Evolutionary conservation across 2,797 vertebrate species (phyloP), one percentile per base, ranked within the genome.

Genomic region (Leptodactylus fallax): DNA sequence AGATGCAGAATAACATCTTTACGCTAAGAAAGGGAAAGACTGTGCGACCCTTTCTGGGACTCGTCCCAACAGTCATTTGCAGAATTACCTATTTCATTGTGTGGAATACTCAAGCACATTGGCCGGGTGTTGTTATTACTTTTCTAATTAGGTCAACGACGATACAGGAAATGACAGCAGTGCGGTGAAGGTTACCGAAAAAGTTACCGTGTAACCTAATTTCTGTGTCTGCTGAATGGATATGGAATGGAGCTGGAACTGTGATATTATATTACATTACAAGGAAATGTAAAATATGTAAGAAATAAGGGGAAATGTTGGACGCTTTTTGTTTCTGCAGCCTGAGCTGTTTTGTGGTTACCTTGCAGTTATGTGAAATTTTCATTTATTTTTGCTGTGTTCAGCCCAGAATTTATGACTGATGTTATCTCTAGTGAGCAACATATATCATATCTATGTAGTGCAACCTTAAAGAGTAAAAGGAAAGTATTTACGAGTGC

Each of bases 1-100:
- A 83, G 49, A 79, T 47, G 49, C 58, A 85, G 77, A 77, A 85
- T 77, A 85, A 27, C 23, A 53, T 81, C 49, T 89, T 80, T 86
- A 11, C 55, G 51, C 84, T 51, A 71, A 79, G 76, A 58, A 69
- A 49, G 27, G 12, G 27, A 83, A 88, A 83, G 67, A 61, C 51
- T 67, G 60, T 45, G 55, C 79, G 74, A 89, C 80, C 87, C 85
- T 86, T 86, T 86, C 72, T 89, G 85, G 88, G 85, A 89, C 74
- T 77, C 61, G 67, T 83, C 83, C 85, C 79, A 86, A 87, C 23
- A 83, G 36, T 79, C 69, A 86, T 89, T 83, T 86, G 60, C 53
- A 81, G 83, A 85, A 83, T 80, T 86, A 77, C 79, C 61, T 83
- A 72, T 79, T 86, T 87, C 74, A 79, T 80, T 61, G 63, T 89